These are phyloP conservation scores for Corvus hawaiiensis DNA, from an alignment of 2,113 vertebrate genomes.

Conservation along the genomic window DNA sequence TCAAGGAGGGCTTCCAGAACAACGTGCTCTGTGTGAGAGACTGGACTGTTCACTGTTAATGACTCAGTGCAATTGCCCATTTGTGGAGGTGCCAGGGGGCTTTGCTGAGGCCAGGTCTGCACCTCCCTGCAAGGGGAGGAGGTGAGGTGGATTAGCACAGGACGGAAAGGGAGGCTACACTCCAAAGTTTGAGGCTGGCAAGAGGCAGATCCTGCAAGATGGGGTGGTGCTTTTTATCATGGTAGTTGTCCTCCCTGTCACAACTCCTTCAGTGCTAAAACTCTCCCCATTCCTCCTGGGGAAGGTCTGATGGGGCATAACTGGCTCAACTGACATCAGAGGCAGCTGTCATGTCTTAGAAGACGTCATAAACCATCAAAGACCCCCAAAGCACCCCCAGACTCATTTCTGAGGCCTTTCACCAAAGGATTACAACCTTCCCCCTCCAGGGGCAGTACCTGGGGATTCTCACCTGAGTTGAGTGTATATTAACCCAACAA, in stretches of 20 bases:
- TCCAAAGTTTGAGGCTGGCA: not conserved
- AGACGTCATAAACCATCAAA: not conserved
- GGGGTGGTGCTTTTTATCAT: not conserved
- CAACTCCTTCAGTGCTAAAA: not conserved
- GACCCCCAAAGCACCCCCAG: accelerated
- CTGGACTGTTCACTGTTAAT: not conserved
- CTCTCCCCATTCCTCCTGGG: accelerated
- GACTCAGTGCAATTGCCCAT: not conserved
- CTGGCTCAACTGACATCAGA: not conserved
- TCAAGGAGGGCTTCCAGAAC: conserved; percentile 8
- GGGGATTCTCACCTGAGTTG: not conserved
- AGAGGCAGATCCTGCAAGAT: not conserved
- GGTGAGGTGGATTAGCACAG: not conserved
- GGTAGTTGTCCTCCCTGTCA: not conserved
- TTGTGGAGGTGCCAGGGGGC: not conserved
- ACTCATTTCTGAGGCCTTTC: not conserved
- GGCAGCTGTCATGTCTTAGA: not conserved
- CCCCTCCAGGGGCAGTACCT: not conserved
- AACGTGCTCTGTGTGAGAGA: not conserved
- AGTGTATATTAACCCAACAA: accelerated
- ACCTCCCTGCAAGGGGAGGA: accelerated
- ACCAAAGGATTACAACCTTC: not conserved
- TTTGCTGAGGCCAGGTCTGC: not conserved
- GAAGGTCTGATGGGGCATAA: not conserved
- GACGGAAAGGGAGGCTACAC: not conserved